Percentiles rank a stretch among this genome's conserved stretches.
These are phyloP conservation scores for Drosophila siamana DNA, from an alignment of 2,888 invertebrate genomes.

Conservation along the genomic window DNA sequence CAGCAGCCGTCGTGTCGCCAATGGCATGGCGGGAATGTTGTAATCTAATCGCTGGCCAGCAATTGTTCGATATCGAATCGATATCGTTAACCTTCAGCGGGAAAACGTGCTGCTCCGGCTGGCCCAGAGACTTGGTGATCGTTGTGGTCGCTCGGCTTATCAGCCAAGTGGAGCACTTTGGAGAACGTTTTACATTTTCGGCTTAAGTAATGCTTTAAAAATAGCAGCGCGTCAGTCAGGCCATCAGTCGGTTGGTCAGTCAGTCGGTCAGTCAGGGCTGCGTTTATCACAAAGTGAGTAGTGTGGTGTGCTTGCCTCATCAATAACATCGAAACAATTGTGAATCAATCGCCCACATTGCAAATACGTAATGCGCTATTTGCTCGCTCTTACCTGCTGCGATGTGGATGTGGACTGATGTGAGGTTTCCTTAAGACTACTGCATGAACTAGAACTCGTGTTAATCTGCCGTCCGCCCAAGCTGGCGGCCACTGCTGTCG, in stretches of 20 bases:
- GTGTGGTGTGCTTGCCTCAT: slow-evolving; percentile 7
- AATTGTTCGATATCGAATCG: slow-evolving; percentile 36
- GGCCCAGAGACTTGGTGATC: background rate
- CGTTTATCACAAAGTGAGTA: background rate
- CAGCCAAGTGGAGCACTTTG: slow-evolving; percentile 12
- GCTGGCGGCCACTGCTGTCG: slow-evolving; percentile 50
- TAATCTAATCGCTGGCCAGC: slow-evolving; percentile 49
- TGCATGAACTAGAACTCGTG: slow-evolving; percentile 84
- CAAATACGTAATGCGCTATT: slow-evolving; percentile 18
- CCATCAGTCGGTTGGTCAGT: background rate
- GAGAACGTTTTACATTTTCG: slow-evolving; percentile 20
- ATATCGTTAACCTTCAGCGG: slow-evolving; percentile 28
- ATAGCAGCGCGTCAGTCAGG: slow-evolving; percentile 32
- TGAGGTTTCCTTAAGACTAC: slow-evolving; percentile 86
- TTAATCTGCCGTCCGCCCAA: slow-evolving; percentile 77
- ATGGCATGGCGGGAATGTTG: slow-evolving; percentile 17
- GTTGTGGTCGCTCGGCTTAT: slow-evolving; percentile 27
- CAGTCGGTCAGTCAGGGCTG: background rate
- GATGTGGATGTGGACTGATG: slow-evolving; percentile 83
- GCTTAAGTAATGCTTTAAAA: slow-evolving; percentile 54
- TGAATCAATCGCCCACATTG: slow-evolving; percentile 22
- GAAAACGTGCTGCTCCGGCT: slow-evolving; percentile 26
- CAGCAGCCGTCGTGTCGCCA: slow-evolving; percentile 62
- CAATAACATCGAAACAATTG: slow-evolving; percentile 25
- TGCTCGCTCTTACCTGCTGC: slow-evolving; percentile 83